Conservation (phyloP, 1,140 invertebrate species). For the Cotesia typhae region DNA sequence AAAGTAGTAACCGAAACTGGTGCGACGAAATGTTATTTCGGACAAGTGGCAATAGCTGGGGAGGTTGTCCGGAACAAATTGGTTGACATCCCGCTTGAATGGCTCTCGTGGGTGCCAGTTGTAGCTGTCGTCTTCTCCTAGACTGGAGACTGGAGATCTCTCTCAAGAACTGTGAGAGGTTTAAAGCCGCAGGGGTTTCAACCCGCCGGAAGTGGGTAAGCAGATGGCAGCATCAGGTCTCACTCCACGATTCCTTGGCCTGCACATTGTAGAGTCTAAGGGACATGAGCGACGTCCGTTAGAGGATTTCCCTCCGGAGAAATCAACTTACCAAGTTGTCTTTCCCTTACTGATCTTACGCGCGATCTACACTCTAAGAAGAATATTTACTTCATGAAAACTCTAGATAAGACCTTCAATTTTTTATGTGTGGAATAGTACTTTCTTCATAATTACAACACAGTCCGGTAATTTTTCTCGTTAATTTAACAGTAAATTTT, state of each 20-base stretch:
- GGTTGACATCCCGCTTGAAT: conserved; percentile 52
- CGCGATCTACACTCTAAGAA: conserved; percentile 48
- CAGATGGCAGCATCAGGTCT: conserved; percentile 35
- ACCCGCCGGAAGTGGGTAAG: conserved; percentile 36
- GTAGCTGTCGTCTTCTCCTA: conserved; percentile 24
- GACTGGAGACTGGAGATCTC: conserved; percentile 18
- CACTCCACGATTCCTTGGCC: conserved; percentile 31
- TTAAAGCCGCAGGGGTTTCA: conserved; percentile 36
- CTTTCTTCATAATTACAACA: too few relatives aligned
- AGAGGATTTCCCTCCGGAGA: conserved; percentile 51
- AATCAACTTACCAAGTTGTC: conserved; percentile 48
- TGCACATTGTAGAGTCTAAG: conserved; percentile 23
- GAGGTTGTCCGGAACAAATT: conserved; percentile 55
- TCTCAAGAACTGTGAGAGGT: conserved; percentile 21
- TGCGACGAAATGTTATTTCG: background rate
- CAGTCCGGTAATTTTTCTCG: too few relatives aligned
- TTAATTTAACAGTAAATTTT: too few relatives aligned
- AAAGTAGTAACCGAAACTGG: background rate
- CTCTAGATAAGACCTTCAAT: conserved; percentile 4
- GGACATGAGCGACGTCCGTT: conserved; percentile 42
- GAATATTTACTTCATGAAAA: conserved; percentile 25
- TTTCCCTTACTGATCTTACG: conserved; percentile 39
- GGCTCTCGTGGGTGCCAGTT: conserved; percentile 49
- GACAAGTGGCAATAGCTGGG: background rate
- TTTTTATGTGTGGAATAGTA: too few relatives aligned